Percentiles rank a stretch among this genome's conserved stretches.
phyloP scores from a whole-genome alignment of 2,888 invertebrate genomes.

The Limnephilus lunatus region DNA sequence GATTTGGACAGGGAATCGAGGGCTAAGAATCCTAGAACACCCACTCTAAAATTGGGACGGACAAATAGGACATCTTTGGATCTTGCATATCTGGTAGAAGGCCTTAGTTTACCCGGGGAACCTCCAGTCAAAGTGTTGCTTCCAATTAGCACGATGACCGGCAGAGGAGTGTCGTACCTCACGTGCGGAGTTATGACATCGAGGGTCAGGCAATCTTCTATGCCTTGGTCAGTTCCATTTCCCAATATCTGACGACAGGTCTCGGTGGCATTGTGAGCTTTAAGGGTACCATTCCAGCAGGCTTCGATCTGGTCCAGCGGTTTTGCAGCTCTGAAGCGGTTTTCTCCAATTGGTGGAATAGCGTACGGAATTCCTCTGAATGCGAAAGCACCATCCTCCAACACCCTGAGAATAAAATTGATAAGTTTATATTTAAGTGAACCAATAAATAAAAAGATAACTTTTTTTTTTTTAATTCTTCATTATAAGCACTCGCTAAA shows the following conservation, averaged over 20 bases:
- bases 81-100: slow-evolving; percentile 86
- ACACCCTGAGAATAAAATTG: slow-evolving; percentile 74
- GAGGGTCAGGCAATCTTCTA: slow-evolving; percentile 89
- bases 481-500: too few species aligned
- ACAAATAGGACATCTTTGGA: slow-evolving; percentile 91
- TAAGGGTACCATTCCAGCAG: slow-evolving; percentile 88
- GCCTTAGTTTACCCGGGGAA: slow-evolving; percentile 83
- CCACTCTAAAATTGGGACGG: slow-evolving; percentile 89
- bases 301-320: slow-evolving; percentile 81
- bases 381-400: slow-evolving; percentile 87
- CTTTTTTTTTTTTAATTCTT: too few species aligned
- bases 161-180: slow-evolving; percentile 86
- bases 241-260: slow-evolving; percentile 84
- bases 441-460: background rate
- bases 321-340: slow-evolving; percentile 84
- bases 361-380: slow-evolving; percentile 92
- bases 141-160: slow-evolving; percentile 90
- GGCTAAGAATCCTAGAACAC: slow-evolving; percentile 89
- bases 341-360: slow-evolving; percentile 82
- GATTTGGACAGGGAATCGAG: slow-evolving; percentile 83
- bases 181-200: slow-evolving; percentile 91
- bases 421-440: background rate
- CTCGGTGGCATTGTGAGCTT: slow-evolving; percentile 82
- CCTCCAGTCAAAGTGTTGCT: slow-evolving; percentile 88
- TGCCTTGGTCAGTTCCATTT: slow-evolving; percentile 82